Conservation (phyloP, 1,140 invertebrate genomes). For the Charaxes varanes region DNA sequence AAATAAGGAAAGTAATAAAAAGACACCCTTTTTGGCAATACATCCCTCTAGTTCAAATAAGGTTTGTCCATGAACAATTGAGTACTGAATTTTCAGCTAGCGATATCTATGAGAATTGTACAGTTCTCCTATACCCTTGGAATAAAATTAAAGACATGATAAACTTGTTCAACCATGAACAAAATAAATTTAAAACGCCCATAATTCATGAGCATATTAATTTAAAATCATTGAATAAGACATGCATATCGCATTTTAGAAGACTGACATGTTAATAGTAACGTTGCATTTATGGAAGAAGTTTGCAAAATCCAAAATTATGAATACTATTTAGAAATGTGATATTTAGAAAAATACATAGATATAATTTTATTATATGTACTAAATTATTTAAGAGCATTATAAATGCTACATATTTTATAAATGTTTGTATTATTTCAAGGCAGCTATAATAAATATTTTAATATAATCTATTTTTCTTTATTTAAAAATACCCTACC, state of each 20-base stretch:
- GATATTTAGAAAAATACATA: no score
- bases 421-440: conserved; percentile 8
- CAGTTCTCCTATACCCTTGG: conserved; percentile 75
- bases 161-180: conserved; percentile 33
- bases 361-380: conserved; percentile 10
- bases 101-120: conserved; percentile 74
- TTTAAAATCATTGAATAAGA: conserved; percentile 38
- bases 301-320: no score
- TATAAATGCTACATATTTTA: conserved; percentile 27
- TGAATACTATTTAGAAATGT: no score
- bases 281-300: no score
- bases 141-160: conserved; percentile 57
- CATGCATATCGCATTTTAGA: no score
- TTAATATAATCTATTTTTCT: conserved; percentile 23
- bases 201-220: no score
- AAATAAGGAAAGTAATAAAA: conserved; percentile 53
- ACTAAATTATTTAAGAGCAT: conserved; percentile 28
- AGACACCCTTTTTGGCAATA: conserved; percentile 74
- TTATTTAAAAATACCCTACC: conserved; percentile 10
- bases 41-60: conserved; percentile 67
- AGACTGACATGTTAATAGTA: no score
- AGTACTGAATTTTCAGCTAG: conserved; percentile 53
- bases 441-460: conserved; percentile 22
- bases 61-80: conserved; percentile 67
- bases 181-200: no score